Conservation (phyloP, 1,140 invertebrate genomes). For the Sinonovacula constricta region DNA sequence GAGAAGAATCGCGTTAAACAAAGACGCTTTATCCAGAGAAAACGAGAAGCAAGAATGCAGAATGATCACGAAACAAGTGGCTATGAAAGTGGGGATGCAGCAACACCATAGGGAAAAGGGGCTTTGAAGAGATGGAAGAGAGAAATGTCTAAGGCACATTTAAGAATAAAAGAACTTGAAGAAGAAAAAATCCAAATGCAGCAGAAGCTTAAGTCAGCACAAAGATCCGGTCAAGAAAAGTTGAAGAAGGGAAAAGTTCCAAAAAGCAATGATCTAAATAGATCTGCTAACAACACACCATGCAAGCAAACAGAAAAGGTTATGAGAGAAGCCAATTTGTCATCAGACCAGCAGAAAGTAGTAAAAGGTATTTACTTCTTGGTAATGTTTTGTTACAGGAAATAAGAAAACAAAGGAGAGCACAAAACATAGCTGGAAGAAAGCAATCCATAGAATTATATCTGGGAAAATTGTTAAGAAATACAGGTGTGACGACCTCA, state of each 20-base stretch:
- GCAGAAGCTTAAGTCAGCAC: constrained; percentile 1
- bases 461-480: constrained; percentile 38
- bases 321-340: not conserved
- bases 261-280: not conserved
- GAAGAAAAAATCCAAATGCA: not conserved
- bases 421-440: not conserved
- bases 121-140: constrained; percentile 29
- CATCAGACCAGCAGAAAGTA: not conserved
- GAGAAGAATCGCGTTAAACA: not conserved
- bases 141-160: constrained; percentile 17
- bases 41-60: not conserved
- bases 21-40: not conserved
- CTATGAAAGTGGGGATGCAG: constrained; percentile 7
- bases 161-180: constrained; percentile 10
- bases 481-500: constrained; percentile 13
- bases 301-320: not conserved
- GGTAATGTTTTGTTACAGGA: not conserved
- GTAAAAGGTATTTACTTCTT: not conserved
- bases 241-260: not conserved
- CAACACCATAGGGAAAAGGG: not conserved
- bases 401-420: not conserved
- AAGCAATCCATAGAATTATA: constrained; percentile 41
- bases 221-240: not conserved
- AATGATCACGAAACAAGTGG: constrained; percentile 22
- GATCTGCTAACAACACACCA: not conserved